Evolutionary conservation across 1,140 invertebrate genomes (phyloP).

Genomic region (Manduca sexta): DNA sequence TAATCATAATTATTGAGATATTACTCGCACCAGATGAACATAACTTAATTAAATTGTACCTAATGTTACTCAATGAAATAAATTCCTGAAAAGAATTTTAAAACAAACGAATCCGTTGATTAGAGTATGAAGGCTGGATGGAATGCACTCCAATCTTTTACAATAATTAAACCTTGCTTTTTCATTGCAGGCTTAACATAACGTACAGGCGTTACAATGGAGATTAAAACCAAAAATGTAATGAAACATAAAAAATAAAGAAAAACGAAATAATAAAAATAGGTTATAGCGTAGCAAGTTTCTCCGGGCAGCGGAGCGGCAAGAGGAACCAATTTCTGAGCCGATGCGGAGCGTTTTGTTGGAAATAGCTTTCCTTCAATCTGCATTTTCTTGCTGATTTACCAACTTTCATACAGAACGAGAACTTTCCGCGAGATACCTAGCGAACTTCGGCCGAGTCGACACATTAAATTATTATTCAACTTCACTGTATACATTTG

Average conservation of each 20-base stretch:
- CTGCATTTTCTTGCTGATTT: slow-evolving; percentile 73
- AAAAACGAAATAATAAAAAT: slow-evolving; percentile 68
- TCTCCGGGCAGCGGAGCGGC: slow-evolving; percentile 59
- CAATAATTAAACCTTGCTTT: slow-evolving; percentile 8
- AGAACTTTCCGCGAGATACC: slow-evolving; percentile 47
- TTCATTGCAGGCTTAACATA: slow-evolving; percentile 16
- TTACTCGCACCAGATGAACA: too few species aligned
- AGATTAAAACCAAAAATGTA: slow-evolving; percentile 56
- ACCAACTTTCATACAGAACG: slow-evolving; percentile 62
- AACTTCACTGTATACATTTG: slow-evolving; percentile 27
- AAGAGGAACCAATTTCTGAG: slow-evolving; percentile 69
- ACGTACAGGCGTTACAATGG: slow-evolving; percentile 18
- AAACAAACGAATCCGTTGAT: too few species aligned
- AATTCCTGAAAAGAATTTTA: too few species aligned
- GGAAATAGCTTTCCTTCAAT: slow-evolving; percentile 72
- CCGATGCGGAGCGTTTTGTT: slow-evolving; percentile 69
- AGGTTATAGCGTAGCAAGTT: slow-evolving; percentile 64
- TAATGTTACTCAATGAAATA: too few species aligned
- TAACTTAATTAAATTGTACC: too few species aligned
- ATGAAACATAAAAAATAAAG: slow-evolving; percentile 38
- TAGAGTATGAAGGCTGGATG: too few species aligned
- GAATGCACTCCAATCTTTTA: not conserved
- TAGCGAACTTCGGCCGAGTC: slow-evolving; percentile 38
- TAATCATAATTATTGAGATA: too few species aligned
- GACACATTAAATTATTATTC: slow-evolving; percentile 54